Evolutionary conservation across 2,797 vertebrate genomes (phyloP).

Genomic region (Spinus olivaceus): DNA sequence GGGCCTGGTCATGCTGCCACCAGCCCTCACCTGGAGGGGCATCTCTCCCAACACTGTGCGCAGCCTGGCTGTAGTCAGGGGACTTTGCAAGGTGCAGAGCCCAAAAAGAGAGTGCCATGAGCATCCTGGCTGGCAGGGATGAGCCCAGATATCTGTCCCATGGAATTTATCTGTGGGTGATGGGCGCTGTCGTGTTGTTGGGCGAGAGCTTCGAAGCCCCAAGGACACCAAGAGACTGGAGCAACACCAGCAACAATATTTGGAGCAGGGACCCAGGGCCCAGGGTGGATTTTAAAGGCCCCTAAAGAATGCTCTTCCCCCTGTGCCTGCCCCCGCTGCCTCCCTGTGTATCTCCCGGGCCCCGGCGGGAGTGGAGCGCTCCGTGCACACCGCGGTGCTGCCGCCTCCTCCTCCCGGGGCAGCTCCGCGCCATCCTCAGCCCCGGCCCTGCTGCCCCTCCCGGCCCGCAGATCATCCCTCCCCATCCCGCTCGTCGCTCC

Average conservation of each 20-base stretch:
- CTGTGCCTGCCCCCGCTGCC: neutral
- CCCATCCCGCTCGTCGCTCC: accelerated
- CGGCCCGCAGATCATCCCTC: accelerated
- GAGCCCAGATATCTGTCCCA: neutral
- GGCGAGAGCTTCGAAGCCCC: neutral
- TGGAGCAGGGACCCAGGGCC: neutral
- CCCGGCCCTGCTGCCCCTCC: accelerated
- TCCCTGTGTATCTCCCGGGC: accelerated
- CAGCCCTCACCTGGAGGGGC: neutral
- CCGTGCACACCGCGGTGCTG: accelerated
- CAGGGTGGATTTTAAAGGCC: neutral
- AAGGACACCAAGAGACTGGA: neutral
- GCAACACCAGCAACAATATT: neutral
- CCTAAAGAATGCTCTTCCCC: neutral
- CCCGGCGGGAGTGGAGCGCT: neutral
- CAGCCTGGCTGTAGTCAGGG: accelerated
- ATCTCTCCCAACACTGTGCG: neutral
- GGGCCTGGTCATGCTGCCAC: neutral
- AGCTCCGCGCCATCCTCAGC: accelerated
- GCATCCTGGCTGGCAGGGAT: neutral
- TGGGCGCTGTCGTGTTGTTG: accelerated
- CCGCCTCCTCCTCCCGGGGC: accelerated
- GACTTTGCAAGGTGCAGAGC: neutral
- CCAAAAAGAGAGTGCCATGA: neutral
- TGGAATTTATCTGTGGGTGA: accelerated